Conservation (phyloP, 2,888 invertebrate genomes). For the Drosophila quinaria region DNA sequence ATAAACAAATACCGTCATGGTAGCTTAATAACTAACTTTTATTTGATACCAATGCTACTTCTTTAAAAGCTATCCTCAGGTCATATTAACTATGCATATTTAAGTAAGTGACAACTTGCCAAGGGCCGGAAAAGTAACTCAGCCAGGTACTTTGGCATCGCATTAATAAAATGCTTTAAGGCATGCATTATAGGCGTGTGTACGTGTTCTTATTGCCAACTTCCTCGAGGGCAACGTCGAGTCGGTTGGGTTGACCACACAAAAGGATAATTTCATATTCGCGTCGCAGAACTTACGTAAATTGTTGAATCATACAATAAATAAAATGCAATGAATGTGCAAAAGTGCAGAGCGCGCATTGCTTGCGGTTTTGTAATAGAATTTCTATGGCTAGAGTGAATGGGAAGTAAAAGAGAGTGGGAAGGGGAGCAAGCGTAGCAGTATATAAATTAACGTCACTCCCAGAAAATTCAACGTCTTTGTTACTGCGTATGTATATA, state of each 20-base stretch:
- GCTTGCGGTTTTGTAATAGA: conserved; percentile 45
- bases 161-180: conserved; percentile 44
- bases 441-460: conserved; percentile 72
- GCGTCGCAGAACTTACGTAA: conserved; percentile 70
- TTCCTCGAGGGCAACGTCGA: conserved; percentile 33
- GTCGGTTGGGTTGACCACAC: conserved; percentile 19
- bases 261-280: conserved; percentile 73
- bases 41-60: conserved; percentile 26
- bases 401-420: not conserved
- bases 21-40: conserved; percentile 6
- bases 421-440: conserved; percentile 50
- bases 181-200: conserved; percentile 57
- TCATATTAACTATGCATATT: conserved; percentile 48
- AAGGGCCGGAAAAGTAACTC: conserved; percentile 50
- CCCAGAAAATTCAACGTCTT: too few relatives aligned
- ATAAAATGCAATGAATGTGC: conserved; percentile 72
- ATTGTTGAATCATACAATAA: too few relatives aligned
- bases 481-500: conserved; percentile 47
- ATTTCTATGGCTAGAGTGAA: not conserved
- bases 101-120: conserved; percentile 26
- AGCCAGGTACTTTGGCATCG: conserved; percentile 59
- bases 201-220: conserved; percentile 65
- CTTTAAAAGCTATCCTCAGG: conserved; percentile 15
- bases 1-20: conserved; percentile 5
- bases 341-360: conserved; percentile 63